Conservation (phyloP, 2,888 invertebrate species). For the Lathronympha strigana region DNA sequence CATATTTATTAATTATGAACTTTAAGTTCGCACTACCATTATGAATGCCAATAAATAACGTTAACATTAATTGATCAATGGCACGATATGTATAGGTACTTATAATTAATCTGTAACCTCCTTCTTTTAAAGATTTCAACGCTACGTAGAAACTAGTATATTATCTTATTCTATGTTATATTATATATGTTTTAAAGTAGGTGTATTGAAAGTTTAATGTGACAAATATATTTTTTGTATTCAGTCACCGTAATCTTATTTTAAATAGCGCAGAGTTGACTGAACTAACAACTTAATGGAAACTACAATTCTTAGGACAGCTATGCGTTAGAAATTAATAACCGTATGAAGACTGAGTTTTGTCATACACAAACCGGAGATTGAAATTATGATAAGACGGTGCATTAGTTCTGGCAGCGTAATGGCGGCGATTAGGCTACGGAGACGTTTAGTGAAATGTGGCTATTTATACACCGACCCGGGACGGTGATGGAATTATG, state of each 20-base stretch:
- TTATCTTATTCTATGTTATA: too few species aligned
- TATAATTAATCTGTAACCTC: too few species aligned
- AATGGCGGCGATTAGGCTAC: slow-evolving; percentile 75
- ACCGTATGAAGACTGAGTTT: slow-evolving; percentile 81
- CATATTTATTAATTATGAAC: too few species aligned
- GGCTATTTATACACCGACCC: slow-evolving; percentile 3
- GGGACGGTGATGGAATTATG: slow-evolving; percentile 7
- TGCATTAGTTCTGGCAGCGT: slow-evolving; percentile 82
- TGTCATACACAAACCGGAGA: slow-evolving; percentile 82
- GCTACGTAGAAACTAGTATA: too few species aligned
- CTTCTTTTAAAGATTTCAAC: too few species aligned
- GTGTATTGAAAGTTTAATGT: too few species aligned
- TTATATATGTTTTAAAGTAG: too few species aligned
- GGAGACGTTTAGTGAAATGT: slow-evolving; percentile 42
- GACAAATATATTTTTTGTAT: not conserved
- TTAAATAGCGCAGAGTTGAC: slow-evolving; percentile 53
- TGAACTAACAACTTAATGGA: slow-evolving; percentile 67
- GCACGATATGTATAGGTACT: too few species aligned
- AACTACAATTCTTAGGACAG: slow-evolving; percentile 61
- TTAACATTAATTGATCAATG: too few species aligned
- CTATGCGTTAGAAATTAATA: slow-evolving; percentile 76
- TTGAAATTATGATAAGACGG: slow-evolving; percentile 81
- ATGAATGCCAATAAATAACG: too few species aligned
- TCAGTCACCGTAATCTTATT: slow-evolving; percentile 35
- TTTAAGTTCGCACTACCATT: too few species aligned